Base-by-base conservation (phyloP, 2,888 invertebrate species). In the Lasioglossum villosulum region DNA sequence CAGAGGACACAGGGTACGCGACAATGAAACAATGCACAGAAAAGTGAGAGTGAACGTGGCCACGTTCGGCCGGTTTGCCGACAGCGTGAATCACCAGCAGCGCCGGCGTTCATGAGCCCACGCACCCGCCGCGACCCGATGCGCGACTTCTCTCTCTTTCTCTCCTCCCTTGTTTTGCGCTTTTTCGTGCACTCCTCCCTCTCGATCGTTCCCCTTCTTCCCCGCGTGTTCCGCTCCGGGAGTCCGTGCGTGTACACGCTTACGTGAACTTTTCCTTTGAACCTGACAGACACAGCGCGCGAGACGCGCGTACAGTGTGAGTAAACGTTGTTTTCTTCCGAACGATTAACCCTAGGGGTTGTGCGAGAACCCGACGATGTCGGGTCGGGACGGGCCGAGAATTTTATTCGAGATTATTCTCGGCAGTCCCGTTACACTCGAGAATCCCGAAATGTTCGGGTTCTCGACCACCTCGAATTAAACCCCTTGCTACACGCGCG, bases 11-110 rank as follows among this genome's bases (percentile, higher is more conserved):
- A 23, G 30, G 68, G 56, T 59, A 59, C 4, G 56, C 63, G 70
- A 80, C 72, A 48, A 82, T 84, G 85, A 75, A 80, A 91, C 89
- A 89, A 93, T 92, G 92, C 87, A 87, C 75, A 87, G 87, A 88
- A 90, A 90, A 92, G 91, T 92, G 92, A 91, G 92, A 90, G 91
- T 93, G 91, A 91, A 89, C 86, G 90, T 90, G 87, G 81, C 83
- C 83, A 86, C 89, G 89, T 91, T 89, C 86, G 88, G 90, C 90
- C 90, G 92, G 89, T 88, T 91, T 87, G 90, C 87, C 91, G 88
- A 91, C 90, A 66, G 82, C 81, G 92, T 93, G 93, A 93, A 93
- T 91, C 93, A 93, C 89, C 93, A 88, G 78, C 90, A 89, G 87
- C 84, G 83, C 90, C 88, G 86, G 86, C 91, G 90, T 90, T 90